phyloP scores from a whole-genome alignment of 2,888 invertebrate genomes.

The Megaustenia siamemsis region DNA sequence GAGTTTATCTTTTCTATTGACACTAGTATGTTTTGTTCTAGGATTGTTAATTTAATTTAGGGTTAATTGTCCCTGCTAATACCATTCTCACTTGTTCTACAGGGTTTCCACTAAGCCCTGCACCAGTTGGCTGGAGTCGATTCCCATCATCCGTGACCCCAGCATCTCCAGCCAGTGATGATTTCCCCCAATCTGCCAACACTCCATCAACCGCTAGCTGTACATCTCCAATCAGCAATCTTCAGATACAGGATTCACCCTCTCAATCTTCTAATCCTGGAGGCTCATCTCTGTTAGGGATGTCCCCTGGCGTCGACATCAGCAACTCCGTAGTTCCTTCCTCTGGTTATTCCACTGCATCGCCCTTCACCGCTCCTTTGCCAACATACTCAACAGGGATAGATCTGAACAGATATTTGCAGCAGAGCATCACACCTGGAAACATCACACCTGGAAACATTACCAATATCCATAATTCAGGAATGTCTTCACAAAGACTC shows the following conservation, averaged over 20 bases:
- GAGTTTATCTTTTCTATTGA: no score
- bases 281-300: neutral
- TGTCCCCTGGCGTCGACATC: slow-evolving; percentile 36
- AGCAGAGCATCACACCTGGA: neutral
- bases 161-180: slow-evolving; percentile 18
- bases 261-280: neutral
- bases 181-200: slow-evolving; percentile 11
- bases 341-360: slow-evolving; percentile 14
- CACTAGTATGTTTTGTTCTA: no score
- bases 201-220: slow-evolving; percentile 20
- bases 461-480: slow-evolving; percentile 4
- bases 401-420: neutral
- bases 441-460: neutral
- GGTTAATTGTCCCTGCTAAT: no score
- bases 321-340: slow-evolving; percentile 26
- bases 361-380: neutral
- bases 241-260: slow-evolving; percentile 61
- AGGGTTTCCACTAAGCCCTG: slow-evolving; percentile 54
- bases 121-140: slow-evolving; percentile 45
- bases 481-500: slow-evolving; percentile 61
- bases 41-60: no score
- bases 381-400: slow-evolving; percentile 29
- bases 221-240: slow-evolving; percentile 59
- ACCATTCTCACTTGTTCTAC: neutral
- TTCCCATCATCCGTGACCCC: slow-evolving; percentile 28